Evolutionary conservation across 2,888 invertebrate genomes (phyloP), one percentile per base, ranked within the genome.

Genomic region (Philereme vetulata): DNA sequence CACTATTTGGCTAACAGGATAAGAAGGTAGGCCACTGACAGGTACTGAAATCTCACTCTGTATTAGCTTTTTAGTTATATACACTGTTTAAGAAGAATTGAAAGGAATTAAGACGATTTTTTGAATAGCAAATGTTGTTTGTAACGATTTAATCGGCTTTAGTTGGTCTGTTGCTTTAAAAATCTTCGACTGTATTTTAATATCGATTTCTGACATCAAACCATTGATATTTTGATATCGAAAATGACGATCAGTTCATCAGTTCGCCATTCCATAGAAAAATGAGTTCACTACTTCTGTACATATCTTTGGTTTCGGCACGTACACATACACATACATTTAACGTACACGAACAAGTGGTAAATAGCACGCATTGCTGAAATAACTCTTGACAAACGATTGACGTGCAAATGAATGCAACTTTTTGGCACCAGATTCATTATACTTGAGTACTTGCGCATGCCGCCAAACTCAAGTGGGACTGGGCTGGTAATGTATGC

Each of bases 1-100:
- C 48, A 45, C 58, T 62, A 62, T 43, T 57, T 54, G 62, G 62
- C 62, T 62, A 48, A 36, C 10, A 62, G 51, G 51, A 51, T 50
- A 21, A 52, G 56, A 61, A 57, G 53, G 47, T 62, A 62, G 54
- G 51, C 51, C 51, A 57, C 53, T 49, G 45, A 55, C 48, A 45
- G 45, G 55, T 58, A 45, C 43, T 46, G 56, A 44, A 54, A 52
- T 46, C 52, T 56, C 45, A 56, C 42, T 51, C 48, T 35, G 35
- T 2, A 7, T 6, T 35, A 35, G 7, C 35, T 5, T 1, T 35
- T 7, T 42, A 10, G 42, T 50, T 53, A 57, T 44, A 44, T 55
- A 57, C 51, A 51, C 56, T 46, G 49, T 53, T 8, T 42, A 36
- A 38, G 38, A 42, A 21, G 8, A 49, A 40, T 38, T 49, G 8